Conservation (phyloP, 2,888 invertebrate genomes). For the Drosophila incognita region DNA sequence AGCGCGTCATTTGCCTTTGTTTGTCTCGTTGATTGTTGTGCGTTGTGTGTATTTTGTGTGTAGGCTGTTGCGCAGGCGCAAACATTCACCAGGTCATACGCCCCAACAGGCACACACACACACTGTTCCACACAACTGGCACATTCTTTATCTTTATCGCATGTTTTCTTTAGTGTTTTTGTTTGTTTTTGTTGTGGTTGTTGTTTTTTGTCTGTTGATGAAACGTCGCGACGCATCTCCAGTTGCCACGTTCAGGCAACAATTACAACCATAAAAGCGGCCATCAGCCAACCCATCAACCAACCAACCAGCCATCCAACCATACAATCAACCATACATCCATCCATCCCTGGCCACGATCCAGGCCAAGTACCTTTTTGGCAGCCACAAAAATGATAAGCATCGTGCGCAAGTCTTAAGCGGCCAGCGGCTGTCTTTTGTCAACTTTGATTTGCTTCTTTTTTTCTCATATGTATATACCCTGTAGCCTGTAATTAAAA, state of each 20-base stretch:
- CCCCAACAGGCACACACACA: constrained; percentile 45
- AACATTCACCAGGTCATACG: constrained; percentile 78
- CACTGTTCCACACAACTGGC: constrained; percentile 40
- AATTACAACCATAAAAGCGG: constrained; percentile 59
- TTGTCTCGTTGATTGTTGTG: constrained; percentile 60
- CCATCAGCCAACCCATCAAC: constrained; percentile 55
- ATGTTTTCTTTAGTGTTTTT: constrained; percentile 52
- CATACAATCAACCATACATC: not conserved
- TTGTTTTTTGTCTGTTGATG: constrained; percentile 42
- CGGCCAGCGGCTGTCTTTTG: constrained; percentile 37
- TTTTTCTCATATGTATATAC: constrained; percentile 5
- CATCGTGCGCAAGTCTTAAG: constrained; percentile 9
- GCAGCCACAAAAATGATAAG: constrained; percentile 18
- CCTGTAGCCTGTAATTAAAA: constrained; percentile 6
- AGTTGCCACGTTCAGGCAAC: constrained; percentile 54
- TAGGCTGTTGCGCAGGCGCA: constrained; percentile 80
- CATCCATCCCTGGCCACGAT: constrained; percentile 5
- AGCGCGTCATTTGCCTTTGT: constrained; percentile 78
- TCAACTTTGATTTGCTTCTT: constrained; percentile 15
- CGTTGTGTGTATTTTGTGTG: constrained; percentile 51
- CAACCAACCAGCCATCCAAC: constrained; percentile 19
- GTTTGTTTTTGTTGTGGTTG: constrained; percentile 32
- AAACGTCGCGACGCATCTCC: constrained; percentile 51
- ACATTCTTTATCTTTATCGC: constrained; percentile 76
- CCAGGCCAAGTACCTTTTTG: constrained; percentile 30